Evolutionary conservation across 2,113 vertebrate genomes (phyloP), one percentile per base, ranked within the genome.

Genomic region (Pavo muticus): DNA sequence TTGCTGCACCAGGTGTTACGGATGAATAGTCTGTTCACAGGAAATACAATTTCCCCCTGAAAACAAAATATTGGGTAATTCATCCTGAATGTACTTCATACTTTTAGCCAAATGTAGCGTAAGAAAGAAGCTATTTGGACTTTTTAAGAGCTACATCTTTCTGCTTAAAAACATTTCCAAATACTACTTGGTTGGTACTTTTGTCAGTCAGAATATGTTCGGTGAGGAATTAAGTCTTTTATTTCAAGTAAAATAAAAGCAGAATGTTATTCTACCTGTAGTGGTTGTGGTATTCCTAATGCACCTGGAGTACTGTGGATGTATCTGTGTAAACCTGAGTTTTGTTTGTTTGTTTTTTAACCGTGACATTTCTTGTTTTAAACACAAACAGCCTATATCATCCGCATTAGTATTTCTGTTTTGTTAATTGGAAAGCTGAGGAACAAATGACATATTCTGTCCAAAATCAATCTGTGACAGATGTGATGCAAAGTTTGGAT

Each of bases 61-160:
- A 94, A 90, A 71, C 74, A 88, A 91, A 91, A 57, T 63, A 37
- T 64, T 42, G 85, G 42, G 91, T n/a, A 90, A 69, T 93, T 93
- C 8, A 10, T 88, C 64, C 61, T 71, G 25, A 80, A 81, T 86
- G 83, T 56, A 54, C 21, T 80, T 91, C 16, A 77, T 74, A 39
- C 14, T 56, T 77, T 90, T 56, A 42, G 39, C 72, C 65, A 83
- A 88, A 88, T 77, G 60, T 35, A 80, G 64, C 5, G 18, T 47
- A 63, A 91, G 25, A 80, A 61, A 7, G 10, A 84, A 71, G 14
- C 80, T 61, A 67, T 40, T 74, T 71, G 37, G 10, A 63, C 50
- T 74, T 84, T 27, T 86, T 59, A 69, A 48, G 48, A 86, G 61
- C 20, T n/a, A 32, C 12, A 16, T 67, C 30, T 73, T 91, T 44